A percentile compares a stretch with the other conserved stretches of the same genome.
phyloP scores from a whole-genome alignment of 2,888 invertebrate species.

The Lymantria monacha region DNA sequence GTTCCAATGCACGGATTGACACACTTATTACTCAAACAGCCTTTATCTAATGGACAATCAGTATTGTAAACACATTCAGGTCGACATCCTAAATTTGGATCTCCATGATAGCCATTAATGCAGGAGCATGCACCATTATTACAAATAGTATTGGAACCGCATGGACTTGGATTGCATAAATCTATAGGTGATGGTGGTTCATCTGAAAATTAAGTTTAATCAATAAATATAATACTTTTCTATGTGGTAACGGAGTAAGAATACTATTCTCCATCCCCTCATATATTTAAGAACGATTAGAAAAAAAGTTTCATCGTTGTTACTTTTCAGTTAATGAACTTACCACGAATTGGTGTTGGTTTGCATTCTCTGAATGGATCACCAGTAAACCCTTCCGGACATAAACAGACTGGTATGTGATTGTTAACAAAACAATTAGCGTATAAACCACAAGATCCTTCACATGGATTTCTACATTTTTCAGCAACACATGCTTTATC shows the following conservation, averaged over 20 bases:
- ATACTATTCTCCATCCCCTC: too few relatives aligned
- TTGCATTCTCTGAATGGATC: slow-evolving; percentile 87
- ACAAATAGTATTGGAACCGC: slow-evolving; percentile 84
- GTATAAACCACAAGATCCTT: slow-evolving; percentile 85
- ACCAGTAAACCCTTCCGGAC: slow-evolving; percentile 85
- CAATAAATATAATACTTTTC: too few relatives aligned
- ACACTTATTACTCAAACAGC: slow-evolving; percentile 86
- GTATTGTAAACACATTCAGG: slow-evolving; percentile 87
- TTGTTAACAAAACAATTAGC: slow-evolving; percentile 86
- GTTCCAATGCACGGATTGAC: slow-evolving; percentile 87
- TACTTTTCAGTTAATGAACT: neutral
- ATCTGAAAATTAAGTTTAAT: slow-evolving; percentile 41
- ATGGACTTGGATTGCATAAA: slow-evolving; percentile 84
- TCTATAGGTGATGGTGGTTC: slow-evolving; percentile 46
- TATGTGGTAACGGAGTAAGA: too few relatives aligned
- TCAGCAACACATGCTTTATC: slow-evolving; percentile 85
- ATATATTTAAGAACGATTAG: too few relatives aligned
- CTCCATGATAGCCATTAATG: slow-evolving; percentile 83
- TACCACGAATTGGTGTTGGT: slow-evolving; percentile 76
- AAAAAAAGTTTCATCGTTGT: too few relatives aligned
- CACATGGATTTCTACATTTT: slow-evolving; percentile 87
- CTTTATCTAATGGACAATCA: slow-evolving; percentile 85
- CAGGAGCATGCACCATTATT: slow-evolving; percentile 84
- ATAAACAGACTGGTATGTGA: slow-evolving; percentile 88
- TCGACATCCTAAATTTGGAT: slow-evolving; percentile 85